These are phyloP conservation scores for Drosophila pegasa DNA, from an alignment of 2,888 invertebrate genomes.

Conservation along the genomic window DNA sequence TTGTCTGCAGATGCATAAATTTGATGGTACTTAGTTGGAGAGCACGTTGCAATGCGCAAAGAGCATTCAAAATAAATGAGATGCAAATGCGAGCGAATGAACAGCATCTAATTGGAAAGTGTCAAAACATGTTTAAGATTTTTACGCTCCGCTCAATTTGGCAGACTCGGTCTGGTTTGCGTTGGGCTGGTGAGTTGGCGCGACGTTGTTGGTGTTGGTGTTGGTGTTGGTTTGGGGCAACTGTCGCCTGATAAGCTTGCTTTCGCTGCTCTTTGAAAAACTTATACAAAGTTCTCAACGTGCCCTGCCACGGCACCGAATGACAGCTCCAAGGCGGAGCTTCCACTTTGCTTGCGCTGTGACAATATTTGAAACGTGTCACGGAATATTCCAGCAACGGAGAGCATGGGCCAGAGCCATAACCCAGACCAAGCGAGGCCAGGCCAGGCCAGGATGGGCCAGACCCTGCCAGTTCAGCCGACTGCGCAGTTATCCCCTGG, in stretches of 20 bases:
- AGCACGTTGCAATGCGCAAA: slow-evolving; percentile 18
- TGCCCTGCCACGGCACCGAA: slow-evolving; percentile 29
- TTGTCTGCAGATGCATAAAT: slow-evolving; percentile 35
- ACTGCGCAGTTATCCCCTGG: slow-evolving; percentile 45
- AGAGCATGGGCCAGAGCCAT: slow-evolving; percentile 21
- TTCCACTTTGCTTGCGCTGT: slow-evolving; percentile 63
- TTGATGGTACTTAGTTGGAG: slow-evolving; percentile 39
- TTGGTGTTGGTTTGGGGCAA: slow-evolving; percentile 1
- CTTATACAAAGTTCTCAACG: slow-evolving; percentile 23
- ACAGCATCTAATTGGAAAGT: slow-evolving; percentile 51
- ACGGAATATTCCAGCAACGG: slow-evolving; percentile 70
- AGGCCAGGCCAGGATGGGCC: slow-evolving; percentile 6
- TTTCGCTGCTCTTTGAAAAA: slow-evolving; percentile 29
- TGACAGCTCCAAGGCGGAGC: slow-evolving; percentile 43
- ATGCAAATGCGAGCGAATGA: slow-evolving; percentile 37
- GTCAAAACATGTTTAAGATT: slow-evolving; percentile 56
- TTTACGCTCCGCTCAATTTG: slow-evolving; percentile 42
- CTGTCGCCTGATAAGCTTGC: slow-evolving; percentile 46
- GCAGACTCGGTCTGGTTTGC: slow-evolving; percentile 1
- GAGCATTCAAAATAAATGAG: slow-evolving; percentile 38
- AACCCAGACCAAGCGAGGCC: slow-evolving; percentile 13
- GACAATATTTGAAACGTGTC: slow-evolving; percentile 78
- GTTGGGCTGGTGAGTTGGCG: not conserved
- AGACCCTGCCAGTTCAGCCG: slow-evolving; percentile 32
- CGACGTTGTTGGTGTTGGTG: not conserved